Evolutionary conservation across 2,113 vertebrate genomes (phyloP).

Genomic region (Triplophysa dalaica): DNA sequence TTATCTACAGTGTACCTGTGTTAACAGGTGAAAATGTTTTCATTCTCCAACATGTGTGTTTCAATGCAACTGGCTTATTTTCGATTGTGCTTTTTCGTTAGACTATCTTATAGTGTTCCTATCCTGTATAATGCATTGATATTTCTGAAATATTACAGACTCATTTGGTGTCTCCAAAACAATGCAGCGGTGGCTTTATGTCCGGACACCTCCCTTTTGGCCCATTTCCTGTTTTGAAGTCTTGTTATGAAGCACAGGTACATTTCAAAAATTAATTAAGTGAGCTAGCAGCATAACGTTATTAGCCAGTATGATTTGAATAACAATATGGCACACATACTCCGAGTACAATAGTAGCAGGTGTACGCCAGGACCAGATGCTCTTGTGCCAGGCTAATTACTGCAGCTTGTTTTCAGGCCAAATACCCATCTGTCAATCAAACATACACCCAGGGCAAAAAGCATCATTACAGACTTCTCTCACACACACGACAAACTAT

Average conservation of each 20-base stretch:
- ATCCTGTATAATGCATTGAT: no score
- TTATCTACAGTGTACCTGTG: background rate
- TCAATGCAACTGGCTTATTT: background rate
- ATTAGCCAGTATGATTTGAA: slow-evolving; percentile 42
- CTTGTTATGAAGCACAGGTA: slow-evolving; percentile 30
- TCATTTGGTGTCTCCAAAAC: background rate
- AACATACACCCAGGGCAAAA: slow-evolving; percentile 33
- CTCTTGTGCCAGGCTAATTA: slow-evolving; percentile 55
- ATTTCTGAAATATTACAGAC: no score
- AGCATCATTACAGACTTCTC: slow-evolving; percentile 39
- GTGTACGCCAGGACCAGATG: slow-evolving; percentile 50
- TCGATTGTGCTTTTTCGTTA: background rate
- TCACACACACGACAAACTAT: slow-evolving; percentile 38
- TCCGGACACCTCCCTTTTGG: background rate
- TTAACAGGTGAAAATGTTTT: slow-evolving; percentile 19
- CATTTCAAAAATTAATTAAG: slow-evolving; percentile 41
- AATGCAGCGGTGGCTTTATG: background rate
- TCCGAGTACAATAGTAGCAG: slow-evolving; percentile 6
- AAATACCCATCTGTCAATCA: slow-evolving; percentile 51
- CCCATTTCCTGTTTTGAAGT: background rate
- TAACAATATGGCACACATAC: slow-evolving; percentile 38
- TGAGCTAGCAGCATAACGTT: slow-evolving; percentile 38
- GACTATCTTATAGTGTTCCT: background rate
- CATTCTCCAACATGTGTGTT: slow-evolving; percentile 19
- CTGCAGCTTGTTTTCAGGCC: slow-evolving; percentile 47